A percentile compares a stretch with the other conserved stretches of the same genome.
These are phyloP conservation scores for Gopherus flavomarginatus DNA, from an alignment of 2,113 vertebrate species.

Conservation along the genomic window DNA sequence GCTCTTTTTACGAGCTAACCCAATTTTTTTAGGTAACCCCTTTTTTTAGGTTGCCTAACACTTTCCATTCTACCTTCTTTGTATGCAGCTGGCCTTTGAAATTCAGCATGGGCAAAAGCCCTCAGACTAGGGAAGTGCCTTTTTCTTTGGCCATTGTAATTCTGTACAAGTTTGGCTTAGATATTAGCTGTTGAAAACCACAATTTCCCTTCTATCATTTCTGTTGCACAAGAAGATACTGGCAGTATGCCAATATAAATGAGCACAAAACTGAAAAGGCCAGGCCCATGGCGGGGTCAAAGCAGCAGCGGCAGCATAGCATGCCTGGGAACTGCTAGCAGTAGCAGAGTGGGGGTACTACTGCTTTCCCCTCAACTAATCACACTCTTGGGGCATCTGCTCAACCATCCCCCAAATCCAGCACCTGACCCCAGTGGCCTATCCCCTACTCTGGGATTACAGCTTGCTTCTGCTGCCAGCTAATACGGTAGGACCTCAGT, in stretches of 20 bases:
- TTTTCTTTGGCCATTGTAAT: constrained; percentile 11
- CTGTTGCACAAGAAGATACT: not conserved
- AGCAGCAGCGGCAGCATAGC: not conserved
- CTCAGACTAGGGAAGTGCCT: not conserved
- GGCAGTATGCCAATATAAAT: not conserved
- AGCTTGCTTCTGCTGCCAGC: not conserved
- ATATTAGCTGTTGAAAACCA: not conserved
- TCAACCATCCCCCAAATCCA: not conserved
- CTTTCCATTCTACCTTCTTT: not conserved
- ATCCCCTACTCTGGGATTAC: not conserved
- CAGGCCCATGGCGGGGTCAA: not conserved
- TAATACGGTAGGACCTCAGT: not conserved
- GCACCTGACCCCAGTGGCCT: not conserved
- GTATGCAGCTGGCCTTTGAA: not conserved
- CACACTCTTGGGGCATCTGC: not conserved
- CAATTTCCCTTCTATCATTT: not conserved
- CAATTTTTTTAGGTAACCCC: not conserved
- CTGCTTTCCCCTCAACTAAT: too few species aligned
- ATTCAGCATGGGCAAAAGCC: not conserved
- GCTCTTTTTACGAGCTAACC: not conserved
- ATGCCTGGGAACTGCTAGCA: not conserved
- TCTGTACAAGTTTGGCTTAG: not conserved
- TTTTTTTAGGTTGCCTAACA: not conserved
- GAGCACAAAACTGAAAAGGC: not conserved
- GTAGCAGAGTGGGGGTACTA: not conserved